phyloP scores from a whole-genome alignment of 1,140 invertebrate species.

The Chymomyza costata region DNA sequence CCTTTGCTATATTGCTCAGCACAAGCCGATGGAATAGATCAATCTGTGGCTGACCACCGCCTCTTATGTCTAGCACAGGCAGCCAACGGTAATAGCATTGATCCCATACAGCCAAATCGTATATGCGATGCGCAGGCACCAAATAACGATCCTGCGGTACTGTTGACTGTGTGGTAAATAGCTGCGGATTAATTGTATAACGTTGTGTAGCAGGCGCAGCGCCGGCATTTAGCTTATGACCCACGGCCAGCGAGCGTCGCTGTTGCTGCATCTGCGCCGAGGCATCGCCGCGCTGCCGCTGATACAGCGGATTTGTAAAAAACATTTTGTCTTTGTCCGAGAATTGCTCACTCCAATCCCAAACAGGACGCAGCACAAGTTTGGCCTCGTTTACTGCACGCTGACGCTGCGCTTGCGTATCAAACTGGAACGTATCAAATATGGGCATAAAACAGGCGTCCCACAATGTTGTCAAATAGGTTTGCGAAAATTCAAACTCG shows the following conservation, averaged over 20 bases:
- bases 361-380: slow-evolving; percentile 83
- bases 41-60: slow-evolving; percentile 83
- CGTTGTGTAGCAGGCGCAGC: slow-evolving; percentile 10
- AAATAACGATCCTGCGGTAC: slow-evolving; percentile 74
- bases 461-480: slow-evolving; percentile 93
- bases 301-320: slow-evolving; percentile 87
- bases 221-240: not conserved
- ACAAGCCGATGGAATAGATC: slow-evolving; percentile 79
- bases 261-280: slow-evolving; percentile 47
- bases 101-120: slow-evolving; percentile 86
- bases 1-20: slow-evolving; percentile 78
- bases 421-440: slow-evolving; percentile 95
- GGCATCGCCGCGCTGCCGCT: slow-evolving; percentile 60
- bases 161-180: slow-evolving; percentile 59
- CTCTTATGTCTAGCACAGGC: slow-evolving; percentile 86
- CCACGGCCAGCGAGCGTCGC: slow-evolving; percentile 9
- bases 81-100: slow-evolving; percentile 94
- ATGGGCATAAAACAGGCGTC: slow-evolving; percentile 90
- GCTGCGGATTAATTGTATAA: slow-evolving; percentile 65
- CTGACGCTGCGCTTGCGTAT: slow-evolving; percentile 83
- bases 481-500: slow-evolving; percentile 94
- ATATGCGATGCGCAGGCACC: slow-evolving; percentile 77
- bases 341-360: slow-evolving; percentile 91
- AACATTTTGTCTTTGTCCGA: slow-evolving; percentile 84
- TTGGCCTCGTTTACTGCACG: slow-evolving; percentile 60